Percentiles rank a stretch among this genome's conserved stretches.
phyloP scores from a whole-genome alignment of 2,113 vertebrate genomes.

The Zosterops borbonicus region DNA sequence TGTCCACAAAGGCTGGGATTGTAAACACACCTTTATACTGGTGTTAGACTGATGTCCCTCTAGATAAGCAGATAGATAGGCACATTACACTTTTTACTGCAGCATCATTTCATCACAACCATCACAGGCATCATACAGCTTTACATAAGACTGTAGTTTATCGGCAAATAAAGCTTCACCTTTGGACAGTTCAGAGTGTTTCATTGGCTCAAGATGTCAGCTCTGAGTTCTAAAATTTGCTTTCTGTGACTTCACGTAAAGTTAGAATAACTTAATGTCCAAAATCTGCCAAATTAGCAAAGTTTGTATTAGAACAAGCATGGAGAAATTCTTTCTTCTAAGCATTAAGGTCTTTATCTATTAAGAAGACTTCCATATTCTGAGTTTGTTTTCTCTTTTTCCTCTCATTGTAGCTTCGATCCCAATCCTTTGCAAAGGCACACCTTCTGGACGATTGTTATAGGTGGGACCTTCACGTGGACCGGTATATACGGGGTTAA shows the following conservation, averaged over 20 bases:
- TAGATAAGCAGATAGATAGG: neutral
- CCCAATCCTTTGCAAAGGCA: conserved; percentile 87
- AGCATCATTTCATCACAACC: conserved; percentile 18
- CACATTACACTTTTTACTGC: neutral
- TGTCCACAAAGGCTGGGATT: neutral
- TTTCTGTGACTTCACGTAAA: neutral
- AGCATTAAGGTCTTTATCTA: neutral
- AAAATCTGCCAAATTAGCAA: neutral
- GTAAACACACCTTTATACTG: conserved; percentile 9
- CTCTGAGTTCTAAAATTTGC: neutral
- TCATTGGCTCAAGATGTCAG: neutral
- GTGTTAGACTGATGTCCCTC: neutral
- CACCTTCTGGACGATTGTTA: conserved; percentile 90
- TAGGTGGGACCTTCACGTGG: conserved; percentile 91
- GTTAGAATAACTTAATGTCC: neutral
- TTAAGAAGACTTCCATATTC: neutral
- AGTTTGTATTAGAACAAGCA: neutral
- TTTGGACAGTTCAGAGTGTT: neutral
- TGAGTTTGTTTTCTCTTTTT: conserved; percentile 15
- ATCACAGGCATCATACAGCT: neutral
- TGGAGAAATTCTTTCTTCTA: neutral
- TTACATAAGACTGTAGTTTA: neutral
- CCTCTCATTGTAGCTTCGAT: conserved; percentile 80
- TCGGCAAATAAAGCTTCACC: neutral
- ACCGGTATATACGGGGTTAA: conserved; percentile 87